Percentiles rank a stretch among this genome's conserved stretches.
Evolutionary conservation across 2,888 invertebrate species (phyloP).

Genomic region (Volucella inanis): DNA sequence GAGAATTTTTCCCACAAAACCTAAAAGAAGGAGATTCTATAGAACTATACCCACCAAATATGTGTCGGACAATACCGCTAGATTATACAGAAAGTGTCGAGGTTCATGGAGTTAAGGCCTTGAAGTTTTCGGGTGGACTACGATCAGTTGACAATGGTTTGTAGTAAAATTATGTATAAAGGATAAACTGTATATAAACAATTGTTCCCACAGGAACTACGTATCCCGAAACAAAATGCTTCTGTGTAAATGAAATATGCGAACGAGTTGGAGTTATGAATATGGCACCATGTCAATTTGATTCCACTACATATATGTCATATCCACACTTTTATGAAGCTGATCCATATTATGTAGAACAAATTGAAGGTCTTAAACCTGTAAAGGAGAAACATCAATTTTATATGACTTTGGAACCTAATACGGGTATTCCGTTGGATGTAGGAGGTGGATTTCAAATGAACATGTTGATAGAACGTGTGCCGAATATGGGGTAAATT

Average conservation of each 20-base stretch:
- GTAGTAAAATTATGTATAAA: slow-evolving; percentile 4
- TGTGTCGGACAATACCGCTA: slow-evolving; percentile 88
- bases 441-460: slow-evolving; percentile 91
- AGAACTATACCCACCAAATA: slow-evolving; percentile 88
- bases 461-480: slow-evolving; percentile 88
- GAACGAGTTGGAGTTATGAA: slow-evolving; percentile 89
- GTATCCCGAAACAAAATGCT: slow-evolving; percentile 87
- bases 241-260: slow-evolving; percentile 87
- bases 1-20: slow-evolving; percentile 90
- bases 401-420: slow-evolving; percentile 89
- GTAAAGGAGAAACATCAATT: slow-evolving; percentile 89
- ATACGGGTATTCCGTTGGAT: slow-evolving; percentile 90
- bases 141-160: slow-evolving; percentile 88
- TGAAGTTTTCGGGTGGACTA: slow-evolving; percentile 87
- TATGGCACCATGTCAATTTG: slow-evolving; percentile 88
- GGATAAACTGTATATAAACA: neutral
- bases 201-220: slow-evolving; percentile 83
- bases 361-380: slow-evolving; percentile 88
- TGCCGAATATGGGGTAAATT: slow-evolving; percentile 86
- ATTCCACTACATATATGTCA: slow-evolving; percentile 91
- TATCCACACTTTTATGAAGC: slow-evolving; percentile 92
- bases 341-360: slow-evolving; percentile 87
- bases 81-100: slow-evolving; percentile 86
- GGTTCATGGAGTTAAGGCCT: slow-evolving; percentile 86
- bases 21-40: slow-evolving; percentile 85